Evolutionary conservation across 1,140 invertebrate genomes (phyloP).

Genomic region (Antheraea pernyi): DNA sequence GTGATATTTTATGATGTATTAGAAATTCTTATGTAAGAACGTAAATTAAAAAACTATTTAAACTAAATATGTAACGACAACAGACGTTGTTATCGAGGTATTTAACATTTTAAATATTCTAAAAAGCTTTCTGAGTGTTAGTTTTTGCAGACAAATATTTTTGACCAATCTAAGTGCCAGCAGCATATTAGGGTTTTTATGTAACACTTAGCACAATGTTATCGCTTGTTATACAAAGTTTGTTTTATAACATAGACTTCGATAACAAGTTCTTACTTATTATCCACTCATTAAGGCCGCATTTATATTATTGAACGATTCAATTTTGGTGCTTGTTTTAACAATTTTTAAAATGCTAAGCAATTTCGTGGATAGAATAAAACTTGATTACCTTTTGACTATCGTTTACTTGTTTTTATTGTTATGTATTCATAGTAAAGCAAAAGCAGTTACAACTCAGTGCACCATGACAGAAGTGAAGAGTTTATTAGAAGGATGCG

Average conservation of each 20-base stretch:
- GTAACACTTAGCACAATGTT: background rate
- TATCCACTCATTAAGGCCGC: background rate
- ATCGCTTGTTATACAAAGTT: background rate
- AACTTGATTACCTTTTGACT: background rate
- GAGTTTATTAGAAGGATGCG: conserved; percentile 62
- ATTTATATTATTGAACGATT: background rate
- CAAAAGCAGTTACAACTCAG: conserved; percentile 29
- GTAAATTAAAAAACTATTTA: too few relatives aligned
- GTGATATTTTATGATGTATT: too few relatives aligned
- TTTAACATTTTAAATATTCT: too few relatives aligned
- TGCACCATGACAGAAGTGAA: conserved; percentile 58
- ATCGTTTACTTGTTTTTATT: background rate
- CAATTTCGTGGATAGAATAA: background rate
- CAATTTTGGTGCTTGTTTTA: background rate
- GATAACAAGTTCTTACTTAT: background rate
- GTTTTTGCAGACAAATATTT: too few relatives aligned
- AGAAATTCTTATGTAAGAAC: too few relatives aligned
- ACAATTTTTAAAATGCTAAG: background rate
- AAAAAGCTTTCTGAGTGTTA: too few relatives aligned
- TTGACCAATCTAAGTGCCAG: too few relatives aligned
- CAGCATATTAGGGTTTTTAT: too few relatives aligned
- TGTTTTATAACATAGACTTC: background rate
- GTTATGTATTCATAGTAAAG: background rate
- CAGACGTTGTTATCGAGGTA: too few relatives aligned
- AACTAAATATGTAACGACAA: too few relatives aligned